Percentiles rank a stretch among this genome's conserved stretches.
These are phyloP conservation scores for Yponomeuta malinellus DNA, from an alignment of 2,888 invertebrate species.

Conservation along the genomic window DNA sequence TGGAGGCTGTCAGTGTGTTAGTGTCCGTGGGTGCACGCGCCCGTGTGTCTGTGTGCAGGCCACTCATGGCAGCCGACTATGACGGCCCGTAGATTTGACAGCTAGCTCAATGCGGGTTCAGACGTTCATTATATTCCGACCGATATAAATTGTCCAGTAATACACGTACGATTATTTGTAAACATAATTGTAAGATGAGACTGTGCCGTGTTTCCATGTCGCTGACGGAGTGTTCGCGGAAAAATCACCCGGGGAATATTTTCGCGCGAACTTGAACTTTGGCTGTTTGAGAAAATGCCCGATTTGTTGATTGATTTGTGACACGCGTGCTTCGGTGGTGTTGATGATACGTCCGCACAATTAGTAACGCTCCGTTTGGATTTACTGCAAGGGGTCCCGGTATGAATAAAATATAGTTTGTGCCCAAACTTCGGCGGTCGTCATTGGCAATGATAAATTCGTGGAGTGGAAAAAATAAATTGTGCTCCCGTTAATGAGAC, in stretches of 20 bases:
- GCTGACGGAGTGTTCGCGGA: constrained; percentile 25
- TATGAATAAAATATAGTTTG: constrained; percentile 56
- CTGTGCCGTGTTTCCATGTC: constrained; percentile 9
- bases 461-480: constrained; percentile 44
- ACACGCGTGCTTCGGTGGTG: constrained; percentile 46
- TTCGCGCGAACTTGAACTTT: constrained; percentile 64
- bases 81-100: constrained; percentile 78
- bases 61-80: constrained; percentile 75
- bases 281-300: constrained; percentile 28
- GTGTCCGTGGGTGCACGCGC: constrained; percentile 60
- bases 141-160: constrained; percentile 51
- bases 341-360: constrained; percentile 65
- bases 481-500: constrained; percentile 33
- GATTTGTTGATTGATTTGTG: constrained; percentile 60
- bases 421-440: constrained; percentile 44
- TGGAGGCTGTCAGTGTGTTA: constrained; percentile 69
- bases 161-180: constrained; percentile 10
- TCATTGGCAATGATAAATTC: constrained; percentile 42
- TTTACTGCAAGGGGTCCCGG: constrained; percentile 56
- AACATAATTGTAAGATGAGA: constrained; percentile 13
- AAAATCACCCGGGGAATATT: constrained; percentile 29
- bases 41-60: constrained; percentile 61
- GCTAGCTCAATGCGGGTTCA: constrained; percentile 76
- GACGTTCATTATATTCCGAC: constrained; percentile 72
- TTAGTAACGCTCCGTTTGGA: constrained; percentile 61